Base-by-base conservation (phyloP, 64 coral and sea anemone species). In the Platygyra sinensis region DNA sequence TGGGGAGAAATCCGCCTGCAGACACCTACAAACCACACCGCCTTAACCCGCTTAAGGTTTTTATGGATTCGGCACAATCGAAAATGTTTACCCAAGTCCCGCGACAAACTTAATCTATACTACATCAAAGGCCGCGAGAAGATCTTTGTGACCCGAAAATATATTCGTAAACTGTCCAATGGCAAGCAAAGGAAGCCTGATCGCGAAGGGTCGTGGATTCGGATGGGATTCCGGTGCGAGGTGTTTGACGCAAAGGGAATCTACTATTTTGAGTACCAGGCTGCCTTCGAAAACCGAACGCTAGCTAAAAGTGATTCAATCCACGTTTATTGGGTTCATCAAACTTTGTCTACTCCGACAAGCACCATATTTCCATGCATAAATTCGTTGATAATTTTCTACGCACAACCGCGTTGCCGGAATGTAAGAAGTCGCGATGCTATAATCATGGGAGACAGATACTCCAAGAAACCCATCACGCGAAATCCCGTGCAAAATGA, bases 61-160 rank as follows among this genome's bases (percentile, higher is more conserved):
- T 91, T 96, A 75, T 91, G 92, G 92, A 93, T 96, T 62, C 79
- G 87, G n/a, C 95, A 96, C 55, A 28, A 94, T 59, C 88, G 95
- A 15, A 81, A 79, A 49, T 96, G 95, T 72, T 67, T 93, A 57
- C 91, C 95, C 6, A 87, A 80, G 63, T 83, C 87, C 29, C 82
- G 95, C 36, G 95, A 96, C 29, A 69, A 80, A 85, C 30, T 96
- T 24, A 90, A 90, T 73, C 77, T 96, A 7, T 94, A 83, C 71
- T 96, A 93, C 32, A 33, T 74, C 52, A 87, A 63, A 65, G 91
- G 73, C 33, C 55, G 78, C 8, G 62, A 93, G 18, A 78, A 75
- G 24, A 71, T 94, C n/a, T 87, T 87, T 10, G 90, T 96, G 42
- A 93, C 91, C 8, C 89, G 82, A 51, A 93, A 91, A 52, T 75